Conservation (phyloP, 2,888 invertebrate species). For the Trissonchulus latispiculum region DNA sequence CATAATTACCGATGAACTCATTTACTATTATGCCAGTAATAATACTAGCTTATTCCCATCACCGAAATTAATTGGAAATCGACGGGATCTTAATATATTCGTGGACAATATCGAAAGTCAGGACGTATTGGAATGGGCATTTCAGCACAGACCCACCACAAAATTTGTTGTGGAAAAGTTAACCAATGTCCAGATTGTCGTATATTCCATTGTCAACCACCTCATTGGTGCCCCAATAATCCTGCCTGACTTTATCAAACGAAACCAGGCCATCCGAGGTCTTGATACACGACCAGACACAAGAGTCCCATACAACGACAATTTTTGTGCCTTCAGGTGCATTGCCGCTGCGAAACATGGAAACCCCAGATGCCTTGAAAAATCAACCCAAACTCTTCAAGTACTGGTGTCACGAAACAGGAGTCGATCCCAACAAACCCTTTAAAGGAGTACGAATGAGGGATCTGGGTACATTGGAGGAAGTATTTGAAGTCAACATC, state of each 20-base stretch:
- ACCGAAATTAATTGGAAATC: background rate
- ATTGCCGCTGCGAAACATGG: background rate
- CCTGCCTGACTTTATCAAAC: background rate
- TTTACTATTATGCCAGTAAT: background rate
- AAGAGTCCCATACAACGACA: background rate
- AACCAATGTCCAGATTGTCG: background rate
- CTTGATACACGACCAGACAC: background rate
- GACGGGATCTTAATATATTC: background rate
- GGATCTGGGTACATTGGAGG: background rate
- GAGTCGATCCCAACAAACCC: background rate
- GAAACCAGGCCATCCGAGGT: background rate
- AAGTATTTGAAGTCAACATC: background rate
- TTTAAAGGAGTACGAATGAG: background rate
- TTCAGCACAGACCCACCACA: background rate
- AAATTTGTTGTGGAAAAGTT: background rate
- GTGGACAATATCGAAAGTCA: background rate
- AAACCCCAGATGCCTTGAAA: background rate
- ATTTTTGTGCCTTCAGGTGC: background rate
- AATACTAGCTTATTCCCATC: background rate
- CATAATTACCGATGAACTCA: background rate
- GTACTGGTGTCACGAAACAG: background rate
- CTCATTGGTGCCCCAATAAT: background rate
- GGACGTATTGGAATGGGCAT: background rate
- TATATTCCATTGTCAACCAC: background rate
- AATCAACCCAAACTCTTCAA: background rate